These are phyloP conservation scores for Troides oblongomaculatus DNA, from an alignment of 2,888 invertebrate genomes.

Conservation along the genomic window DNA sequence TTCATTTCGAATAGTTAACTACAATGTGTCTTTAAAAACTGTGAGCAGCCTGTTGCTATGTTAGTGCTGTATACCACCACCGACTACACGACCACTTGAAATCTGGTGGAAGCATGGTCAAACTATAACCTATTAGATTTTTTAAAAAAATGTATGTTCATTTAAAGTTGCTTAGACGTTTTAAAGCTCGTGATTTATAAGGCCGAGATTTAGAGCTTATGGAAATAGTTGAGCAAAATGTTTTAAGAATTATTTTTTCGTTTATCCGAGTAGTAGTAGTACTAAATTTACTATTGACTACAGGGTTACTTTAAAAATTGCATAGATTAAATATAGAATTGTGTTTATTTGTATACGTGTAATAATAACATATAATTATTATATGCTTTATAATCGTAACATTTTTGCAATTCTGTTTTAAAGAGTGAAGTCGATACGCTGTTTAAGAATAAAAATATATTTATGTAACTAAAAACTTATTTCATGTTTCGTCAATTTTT, in stretches of 20 bases:
- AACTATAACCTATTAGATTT: no score
- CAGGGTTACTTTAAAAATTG: conserved; percentile 17
- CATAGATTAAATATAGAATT: conserved; percentile 7
- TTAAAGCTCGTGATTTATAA: neutral
- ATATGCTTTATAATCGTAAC: neutral
- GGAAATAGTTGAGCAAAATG: neutral
- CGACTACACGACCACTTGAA: no score
- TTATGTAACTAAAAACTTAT: conserved; percentile 5
- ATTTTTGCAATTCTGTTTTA: neutral
- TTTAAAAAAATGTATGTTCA: neutral
- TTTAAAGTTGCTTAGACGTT: neutral
- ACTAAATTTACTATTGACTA: conserved; percentile 10
- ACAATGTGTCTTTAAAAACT: no score
- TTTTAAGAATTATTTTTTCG: neutral
- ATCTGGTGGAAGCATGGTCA: no score
- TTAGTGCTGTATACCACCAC: no score
- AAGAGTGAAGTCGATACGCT: conserved; percentile 13
- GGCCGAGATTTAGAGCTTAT: neutral
- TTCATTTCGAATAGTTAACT: neutral
- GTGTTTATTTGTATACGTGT: neutral
- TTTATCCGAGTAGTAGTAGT: neutral
- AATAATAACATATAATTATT: conserved; percentile 8
- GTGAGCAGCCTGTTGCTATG: no score
- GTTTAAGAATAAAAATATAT: conserved; percentile 12
- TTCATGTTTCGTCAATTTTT: conserved; percentile 26